Evolutionary conservation across 2,797 vertebrate species (phyloP), one percentile per base, ranked within the genome.

Genomic region (Myotis myotis): DNA sequence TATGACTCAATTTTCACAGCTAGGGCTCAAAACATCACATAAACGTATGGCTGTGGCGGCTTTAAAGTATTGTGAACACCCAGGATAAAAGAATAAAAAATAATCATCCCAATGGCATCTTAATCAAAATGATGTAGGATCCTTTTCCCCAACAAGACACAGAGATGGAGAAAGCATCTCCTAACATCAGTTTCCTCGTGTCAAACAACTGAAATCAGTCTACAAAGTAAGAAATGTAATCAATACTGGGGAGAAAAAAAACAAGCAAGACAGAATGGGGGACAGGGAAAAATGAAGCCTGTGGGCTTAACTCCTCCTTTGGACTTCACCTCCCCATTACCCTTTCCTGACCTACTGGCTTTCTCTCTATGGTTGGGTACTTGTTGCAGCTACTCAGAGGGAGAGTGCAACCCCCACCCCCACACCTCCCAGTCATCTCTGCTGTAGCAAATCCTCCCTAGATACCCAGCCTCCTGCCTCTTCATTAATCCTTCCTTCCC

Each of bases 71-170:
- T 83, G 64, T 92, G 93, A 96, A 96, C 84, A 94, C 82, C 82
- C 60, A 92, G 82, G 85, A 88, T 80, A 97, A 97, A 66, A 92
- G 71, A 85, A 97, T 94, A 96, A 95, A 96, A 97, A 95, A 97
- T 96, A 93, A 96, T 92, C 95, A 96, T 80, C 57, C 57, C 93
- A 89, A 94, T 78, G 78, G 74, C 92, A 94, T 96, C 95, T 95
- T 95, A 96, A 97, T 97, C 95, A 95, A 97, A 96, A 97, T 96
- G 95, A 96, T 95, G 72, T 78, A 89, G 78, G 79, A 88, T 80
- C 81, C 74, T 93, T 92, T 91, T 81, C n/a, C 72, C 88, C 71
- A 81, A 62, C 4, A 86, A 96, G 78, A 95, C 93, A 97, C 41
- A 81, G 92, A 86, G 60, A 95, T 85, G 47, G 28, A 97, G 87